Evolutionary conservation across 2,888 invertebrate species (phyloP).

Genomic region (Crepidodera aurea): DNA sequence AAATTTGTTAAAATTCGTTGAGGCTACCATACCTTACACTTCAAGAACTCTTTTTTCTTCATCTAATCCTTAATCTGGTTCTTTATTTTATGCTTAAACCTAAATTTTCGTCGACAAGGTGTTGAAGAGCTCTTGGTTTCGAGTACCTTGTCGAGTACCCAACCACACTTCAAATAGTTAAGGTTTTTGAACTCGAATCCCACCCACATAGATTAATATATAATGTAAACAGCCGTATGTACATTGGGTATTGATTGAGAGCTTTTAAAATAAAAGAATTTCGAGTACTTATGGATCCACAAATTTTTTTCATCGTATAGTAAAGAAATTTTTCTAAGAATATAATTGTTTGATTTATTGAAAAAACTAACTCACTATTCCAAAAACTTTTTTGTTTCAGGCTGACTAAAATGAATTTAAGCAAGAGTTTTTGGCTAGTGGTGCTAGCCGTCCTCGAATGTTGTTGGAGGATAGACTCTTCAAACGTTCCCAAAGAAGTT

Average conservation of each 20-base stretch:
- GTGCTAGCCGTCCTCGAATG: constrained; percentile 46
- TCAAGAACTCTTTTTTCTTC: not conserved
- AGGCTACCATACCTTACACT: too few relatives aligned
- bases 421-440: constrained; percentile 45
- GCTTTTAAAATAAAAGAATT: too few relatives aligned
- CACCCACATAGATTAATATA: not conserved
- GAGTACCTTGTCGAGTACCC: constrained; percentile 5
- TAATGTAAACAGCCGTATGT: not conserved
- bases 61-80: constrained; percentile 14
- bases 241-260: not conserved
- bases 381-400: constrained; percentile 40
- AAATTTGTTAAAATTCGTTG: too few relatives aligned
- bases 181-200: not conserved
- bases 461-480: constrained; percentile 43
- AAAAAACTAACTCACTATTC: too few relatives aligned
- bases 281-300: too few relatives aligned
- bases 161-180: not conserved
- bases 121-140: constrained; percentile 1
- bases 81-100: not conserved
- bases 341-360: too few relatives aligned
- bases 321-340: too few relatives aligned
- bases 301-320: too few relatives aligned
- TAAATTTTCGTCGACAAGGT: not conserved
- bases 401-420: constrained; percentile 43
- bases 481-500: constrained; percentile 54